phyloP scores from a whole-genome alignment of 2,888 invertebrate species.

The Lasiommata megera region DNA sequence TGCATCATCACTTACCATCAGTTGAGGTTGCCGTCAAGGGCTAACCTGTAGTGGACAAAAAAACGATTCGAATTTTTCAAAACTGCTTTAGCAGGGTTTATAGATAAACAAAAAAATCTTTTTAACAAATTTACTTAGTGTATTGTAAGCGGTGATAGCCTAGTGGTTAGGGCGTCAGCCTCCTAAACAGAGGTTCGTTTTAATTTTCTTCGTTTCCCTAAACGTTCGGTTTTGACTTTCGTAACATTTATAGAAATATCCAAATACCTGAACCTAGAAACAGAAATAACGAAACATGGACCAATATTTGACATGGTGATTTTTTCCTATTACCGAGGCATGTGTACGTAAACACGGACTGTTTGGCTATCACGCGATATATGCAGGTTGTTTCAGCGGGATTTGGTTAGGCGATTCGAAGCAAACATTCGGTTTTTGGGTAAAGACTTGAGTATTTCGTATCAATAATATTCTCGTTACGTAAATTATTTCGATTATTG shows the following conservation, averaged over 20 bases:
- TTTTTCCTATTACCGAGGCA: slow-evolving; percentile 15
- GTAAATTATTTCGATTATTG: neutral
- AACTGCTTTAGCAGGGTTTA: too few relatives aligned
- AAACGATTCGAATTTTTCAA: too few relatives aligned
- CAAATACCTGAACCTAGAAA: too few relatives aligned
- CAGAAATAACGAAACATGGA: slow-evolving; percentile 1
- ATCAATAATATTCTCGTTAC: neutral
- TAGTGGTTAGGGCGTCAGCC: too few relatives aligned
- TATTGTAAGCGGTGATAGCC: too few relatives aligned
- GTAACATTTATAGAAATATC: too few relatives aligned
- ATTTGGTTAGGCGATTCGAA: slow-evolving; percentile 6
- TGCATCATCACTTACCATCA: too few relatives aligned
- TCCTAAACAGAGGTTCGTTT: too few relatives aligned
- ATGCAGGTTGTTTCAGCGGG: slow-evolving; percentile 2
- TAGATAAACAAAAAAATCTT: too few relatives aligned
- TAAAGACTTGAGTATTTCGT: neutral
- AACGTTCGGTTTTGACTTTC: neutral
- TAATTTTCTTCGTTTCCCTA: neutral
- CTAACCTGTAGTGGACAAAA: too few relatives aligned
- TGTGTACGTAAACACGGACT: slow-evolving; percentile 18
- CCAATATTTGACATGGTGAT: slow-evolving; percentile 9
- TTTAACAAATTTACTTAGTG: too few relatives aligned
- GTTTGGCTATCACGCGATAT: slow-evolving; percentile 15
- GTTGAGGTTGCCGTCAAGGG: too few relatives aligned
- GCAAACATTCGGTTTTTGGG: slow-evolving; percentile 1